A percentile compares a stretch with the other conserved stretches of the same genome.
Evolutionary conservation across 2,797 vertebrate genomes (phyloP).

Genomic region (Sebastolobus alascanus): DNA sequence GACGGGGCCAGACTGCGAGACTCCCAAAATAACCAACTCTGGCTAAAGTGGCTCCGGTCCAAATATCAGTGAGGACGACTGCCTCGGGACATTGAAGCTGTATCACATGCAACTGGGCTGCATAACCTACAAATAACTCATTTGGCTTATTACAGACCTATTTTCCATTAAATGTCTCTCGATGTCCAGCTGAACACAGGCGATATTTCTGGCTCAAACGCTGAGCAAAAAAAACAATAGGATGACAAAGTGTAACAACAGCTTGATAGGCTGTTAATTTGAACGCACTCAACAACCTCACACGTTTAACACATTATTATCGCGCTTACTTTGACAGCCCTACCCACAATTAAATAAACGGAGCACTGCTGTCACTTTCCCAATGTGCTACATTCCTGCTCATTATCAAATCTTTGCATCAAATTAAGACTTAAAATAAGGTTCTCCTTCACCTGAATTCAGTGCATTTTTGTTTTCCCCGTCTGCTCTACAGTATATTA

Average conservation of each 20-base stretch:
- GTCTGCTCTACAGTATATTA: no score
- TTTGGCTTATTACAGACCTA: constrained; percentile 43
- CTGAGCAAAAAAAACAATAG: background rate
- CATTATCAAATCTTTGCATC: no score
- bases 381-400: no score
- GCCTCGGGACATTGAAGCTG: constrained; percentile 10
- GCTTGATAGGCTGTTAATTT: constrained; percentile 6
- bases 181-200: background rate
- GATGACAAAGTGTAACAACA: constrained; percentile 15
- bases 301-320: background rate
- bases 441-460: no score
- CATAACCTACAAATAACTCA: constrained; percentile 36
- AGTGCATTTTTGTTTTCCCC: no score
- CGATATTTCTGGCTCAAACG: background rate
- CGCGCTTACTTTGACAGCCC: no score
- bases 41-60: constrained; percentile 46
- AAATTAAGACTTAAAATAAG: no score
- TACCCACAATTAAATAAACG: no score
- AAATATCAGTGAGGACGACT: constrained; percentile 49
- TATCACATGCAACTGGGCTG: constrained; percentile 30
- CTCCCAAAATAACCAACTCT: constrained; percentile 62
- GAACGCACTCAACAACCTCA: background rate
- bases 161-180: constrained; percentile 33
- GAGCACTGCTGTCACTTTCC: no score
- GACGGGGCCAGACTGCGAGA: constrained; percentile 19